Evolutionary conservation across 2,797 vertebrate species (phyloP).

Genomic region (Chelon labrosus): DNA sequence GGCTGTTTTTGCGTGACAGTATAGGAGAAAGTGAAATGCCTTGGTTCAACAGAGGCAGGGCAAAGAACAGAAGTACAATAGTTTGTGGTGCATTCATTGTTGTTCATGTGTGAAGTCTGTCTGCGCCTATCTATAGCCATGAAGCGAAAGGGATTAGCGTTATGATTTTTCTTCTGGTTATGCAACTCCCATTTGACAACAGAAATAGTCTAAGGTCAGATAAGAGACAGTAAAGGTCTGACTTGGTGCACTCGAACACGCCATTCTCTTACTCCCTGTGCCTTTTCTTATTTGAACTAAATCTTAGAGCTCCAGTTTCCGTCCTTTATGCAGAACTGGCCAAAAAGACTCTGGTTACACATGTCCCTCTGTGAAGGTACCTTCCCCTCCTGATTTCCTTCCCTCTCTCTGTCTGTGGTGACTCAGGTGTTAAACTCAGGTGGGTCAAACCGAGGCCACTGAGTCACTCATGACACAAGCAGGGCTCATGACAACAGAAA

Average conservation of each 20-base stretch:
- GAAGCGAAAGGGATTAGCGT: constrained; percentile 61
- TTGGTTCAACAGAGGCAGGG: background rate
- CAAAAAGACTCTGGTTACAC: constrained; percentile 27
- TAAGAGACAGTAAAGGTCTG: constrained; percentile 53
- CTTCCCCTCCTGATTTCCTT: constrained; percentile 19
- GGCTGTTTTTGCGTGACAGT: background rate
- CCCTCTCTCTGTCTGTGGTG: constrained; percentile 45
- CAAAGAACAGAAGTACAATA: background rate
- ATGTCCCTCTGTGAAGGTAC: constrained; percentile 15
- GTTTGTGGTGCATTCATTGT: background rate
- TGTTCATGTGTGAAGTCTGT: constrained; percentile 23
- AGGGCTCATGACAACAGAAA: constrained; percentile 29
- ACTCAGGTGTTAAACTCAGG: constrained; percentile 65
- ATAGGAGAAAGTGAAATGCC: background rate
- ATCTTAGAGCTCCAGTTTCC: constrained; percentile 39
- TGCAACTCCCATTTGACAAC: constrained; percentile 56
- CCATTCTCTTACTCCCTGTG: constrained; percentile 14
- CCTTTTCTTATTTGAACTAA: constrained; percentile 21
- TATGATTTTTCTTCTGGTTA: constrained; percentile 69
- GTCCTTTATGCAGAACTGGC: constrained; percentile 4
- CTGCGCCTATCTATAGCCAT: constrained; percentile 67
- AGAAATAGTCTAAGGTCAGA: constrained; percentile 56
- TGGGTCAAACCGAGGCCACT: constrained; percentile 35
- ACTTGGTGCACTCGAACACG: constrained; percentile 33
- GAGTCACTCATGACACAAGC: constrained; percentile 69